Evolutionary conservation across 23 tunicate genomes (phyloP), one percentile per base, ranked within the genome.

Genomic region (Aplidium turbinatum): DNA sequence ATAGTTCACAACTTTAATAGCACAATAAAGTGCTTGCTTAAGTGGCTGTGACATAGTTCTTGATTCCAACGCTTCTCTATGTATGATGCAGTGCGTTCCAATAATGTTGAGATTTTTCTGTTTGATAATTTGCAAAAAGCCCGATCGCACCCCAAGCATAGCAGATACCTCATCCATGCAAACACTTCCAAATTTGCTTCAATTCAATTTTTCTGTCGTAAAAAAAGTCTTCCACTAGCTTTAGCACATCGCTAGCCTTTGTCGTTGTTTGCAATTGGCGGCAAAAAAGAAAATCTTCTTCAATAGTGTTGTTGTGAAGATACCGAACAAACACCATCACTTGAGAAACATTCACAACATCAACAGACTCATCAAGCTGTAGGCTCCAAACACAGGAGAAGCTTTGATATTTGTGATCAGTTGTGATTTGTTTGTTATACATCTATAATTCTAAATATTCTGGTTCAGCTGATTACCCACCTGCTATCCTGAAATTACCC

Each of bases 351-450:
- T 77, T 77, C 30, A 57, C 82, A 34, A 29, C 5, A 77, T 77
- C 82, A 63, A 77, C 76, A 75, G 82, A 77, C 57, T 77, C 82
- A 63, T 63, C 58, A 35, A 77, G 73, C 65, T 77, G 82, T 77
- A 77, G n/a, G n/a, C 63, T 77, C 72, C 82, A 62, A 77, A 77
- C 58, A 70, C 65, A 39, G 82, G 82, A 35, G 72, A 75, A 75
- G 48, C 80, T 77, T 63, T 33, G 70, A 69, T 39, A 18, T 77
- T 77, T 77, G 57, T 61, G 4, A 77, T 77, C 23, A 65, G 57
- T 63, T 66, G 82, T 35, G 66, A 71, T 66, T 66, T 77, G 75
- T n/a, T n/a, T n/a, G n/a, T n/a, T n/a, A n/a, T n/a, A n/a, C n/a
- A n/a, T n/a, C n/a, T n/a, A n/a, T n/a, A n/a, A n/a, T n/a, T n/a